Evolutionary conservation across 2,797 vertebrate species (phyloP), one percentile per base, ranked within the genome.

Genomic region (Catharus ustulatus): DNA sequence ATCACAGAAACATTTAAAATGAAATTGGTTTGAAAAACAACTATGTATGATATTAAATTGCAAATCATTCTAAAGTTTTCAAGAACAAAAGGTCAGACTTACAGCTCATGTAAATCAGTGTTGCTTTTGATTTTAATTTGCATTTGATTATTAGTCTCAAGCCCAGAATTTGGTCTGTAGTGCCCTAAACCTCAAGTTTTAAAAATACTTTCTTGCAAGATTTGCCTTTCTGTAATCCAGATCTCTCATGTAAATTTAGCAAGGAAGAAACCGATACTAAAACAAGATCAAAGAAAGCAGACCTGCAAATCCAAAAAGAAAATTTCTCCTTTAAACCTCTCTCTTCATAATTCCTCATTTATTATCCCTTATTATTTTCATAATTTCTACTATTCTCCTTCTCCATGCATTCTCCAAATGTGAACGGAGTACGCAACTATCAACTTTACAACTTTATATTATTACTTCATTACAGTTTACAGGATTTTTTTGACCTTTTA

Each of bases 1-100:
- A 93, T 78, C 73, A 88, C 58, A 96, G 67, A 94, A 97, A 80
- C 38, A 86, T 93, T 96, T 95, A 92, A 89, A 95, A 49, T 52
- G 4, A 90, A 96, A 97, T 83, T 90, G 90, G 63, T 54, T 88
- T 93, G 57, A 89, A 90, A 91, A 75, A 95, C 67, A 95, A 62
- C 63, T 76, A 51, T 9, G 21, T 68, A 73, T 54, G 64, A 15
- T 74, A 77, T 73, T 77, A 74, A 86, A 94, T 49, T 71, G 59
- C 77, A 97, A 94, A 87, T 78, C 19, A 51, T 77, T 62, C 77
- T 74, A 80, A 92, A 63, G 45, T 92, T 93, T 52, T 52, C 43
- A 86, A 89, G 86, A 95, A 87, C 68, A 91, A 76, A 92, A 94
- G 92, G 91, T 95, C 40, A 89, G 48, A 27, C 43, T 29, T 71